Base-by-base conservation (phyloP, 2,113 vertebrate genomes). In the Petrocephalus zakoni region DNA sequence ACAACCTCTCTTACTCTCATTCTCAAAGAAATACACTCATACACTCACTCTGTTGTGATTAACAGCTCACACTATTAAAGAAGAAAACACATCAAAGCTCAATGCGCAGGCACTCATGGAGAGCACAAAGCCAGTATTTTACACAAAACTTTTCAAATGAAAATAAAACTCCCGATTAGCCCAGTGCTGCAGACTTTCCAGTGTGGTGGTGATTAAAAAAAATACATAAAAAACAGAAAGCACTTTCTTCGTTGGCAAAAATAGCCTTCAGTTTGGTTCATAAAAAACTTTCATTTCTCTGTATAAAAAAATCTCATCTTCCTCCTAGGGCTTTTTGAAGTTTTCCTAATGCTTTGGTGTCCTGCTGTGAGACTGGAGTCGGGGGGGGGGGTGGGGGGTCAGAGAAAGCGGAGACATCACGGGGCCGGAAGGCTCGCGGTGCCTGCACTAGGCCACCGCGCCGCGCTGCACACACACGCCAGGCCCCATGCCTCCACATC, bases 131-230 rank as follows among this genome's bases (percentile, higher is more conserved):
- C 51, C 42, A 78, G 56, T 42, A 89, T 90, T 87, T 89, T 81
- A 90, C 83, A 89, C 81, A 88, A 87, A 93, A 90, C 49, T 75
- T 82, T 58, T 86, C 42, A 90, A 88, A 91, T 72, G 91, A 89
- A 91, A 47, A 85, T 88, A 42, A 88, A 88, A 49, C 25, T 88
- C 55, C 90, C 46, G 21, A 42, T 29, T 87, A 92, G 91, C 22
- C 83, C 92, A 93, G 93, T 93, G 91, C 58, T 92, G 91, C 68
- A 90, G 92, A 91, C 85, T 91, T 89, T 91, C 92, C 90, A 94
- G 93, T 94, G 93, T 88, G 92, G 87, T 89, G 90, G 92, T 92
- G 89, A 89, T 90, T 90, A 88, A 88, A 90, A 88, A 88, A 83
- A 88, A 29, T 53, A 91, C 92, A 82, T 91, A 75, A 87, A 91